A percentile compares a stretch with the other conserved stretches of the same genome.
These are phyloP conservation scores for Etheostoma spectabile DNA, from an alignment of 2,113 vertebrate species.

Conservation along the genomic window DNA sequence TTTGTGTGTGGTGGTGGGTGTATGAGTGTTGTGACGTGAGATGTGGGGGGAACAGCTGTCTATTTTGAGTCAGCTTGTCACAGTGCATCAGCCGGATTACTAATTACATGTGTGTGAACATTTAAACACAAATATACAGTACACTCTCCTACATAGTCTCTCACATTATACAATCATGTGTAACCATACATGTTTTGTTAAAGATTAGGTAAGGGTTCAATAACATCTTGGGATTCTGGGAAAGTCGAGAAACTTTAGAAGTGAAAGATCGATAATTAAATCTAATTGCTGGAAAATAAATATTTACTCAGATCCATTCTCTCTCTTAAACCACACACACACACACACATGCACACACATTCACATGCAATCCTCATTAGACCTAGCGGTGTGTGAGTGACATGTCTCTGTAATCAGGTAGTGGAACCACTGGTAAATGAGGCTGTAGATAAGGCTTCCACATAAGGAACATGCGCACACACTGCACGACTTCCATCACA, in stretches of 20 bases:
- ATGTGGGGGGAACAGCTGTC: neutral
- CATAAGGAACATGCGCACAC: neutral
- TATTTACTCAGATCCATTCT: neutral
- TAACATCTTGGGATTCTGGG: neutral
- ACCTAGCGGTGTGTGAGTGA: slow-evolving; percentile 14
- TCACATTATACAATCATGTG: neutral
- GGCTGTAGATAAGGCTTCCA: slow-evolving; percentile 7
- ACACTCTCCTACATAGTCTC: neutral
- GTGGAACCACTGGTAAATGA: slow-evolving; percentile 32
- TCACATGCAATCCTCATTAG: slow-evolving; percentile 15
- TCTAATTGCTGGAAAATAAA: neutral
- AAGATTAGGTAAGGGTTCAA: neutral
- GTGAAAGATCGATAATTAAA: neutral
- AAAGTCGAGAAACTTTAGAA: neutral
- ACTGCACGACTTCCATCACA: slow-evolving; percentile 5
- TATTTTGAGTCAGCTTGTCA: slow-evolving; percentile 2
- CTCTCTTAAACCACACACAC: slow-evolving; percentile 7
- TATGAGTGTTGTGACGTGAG: neutral
- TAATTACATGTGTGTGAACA: slow-evolving; percentile 1
- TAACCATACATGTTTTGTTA: neutral
- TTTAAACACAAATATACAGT: neutral
- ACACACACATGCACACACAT: slow-evolving; percentile 9
- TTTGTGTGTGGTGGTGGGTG: neutral
- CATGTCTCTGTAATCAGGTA: slow-evolving; percentile 31
- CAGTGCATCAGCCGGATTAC: neutral